Conservation (phyloP, 2,888 invertebrate species). For the Dynastes tityus region DNA sequence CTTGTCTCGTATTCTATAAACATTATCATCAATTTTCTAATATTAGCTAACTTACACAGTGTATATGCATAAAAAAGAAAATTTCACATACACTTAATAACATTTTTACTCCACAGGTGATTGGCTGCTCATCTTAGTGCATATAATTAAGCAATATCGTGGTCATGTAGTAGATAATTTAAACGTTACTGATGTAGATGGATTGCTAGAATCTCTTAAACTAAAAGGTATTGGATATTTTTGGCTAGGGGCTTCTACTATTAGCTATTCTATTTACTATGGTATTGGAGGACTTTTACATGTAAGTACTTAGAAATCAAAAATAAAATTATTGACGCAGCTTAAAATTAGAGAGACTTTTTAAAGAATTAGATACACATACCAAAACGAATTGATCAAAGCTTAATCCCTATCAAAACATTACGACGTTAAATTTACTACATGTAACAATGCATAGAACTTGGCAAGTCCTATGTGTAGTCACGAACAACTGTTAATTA, state of each 20-base stretch:
- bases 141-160: conserved; percentile 74
- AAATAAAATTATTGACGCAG: background rate
- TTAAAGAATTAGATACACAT: too few relatives aligned
- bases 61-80: too few relatives aligned
- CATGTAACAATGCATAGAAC: conserved; percentile 6
- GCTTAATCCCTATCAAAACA: conserved; percentile 4
- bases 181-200: conserved; percentile 63
- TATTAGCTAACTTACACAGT: too few relatives aligned
- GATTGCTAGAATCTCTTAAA: conserved; percentile 71
- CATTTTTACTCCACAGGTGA: conserved; percentile 72
- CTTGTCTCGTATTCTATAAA: background rate
- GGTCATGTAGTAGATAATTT: conserved; percentile 55
- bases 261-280: conserved; percentile 77
- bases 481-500: conserved; percentile 14
- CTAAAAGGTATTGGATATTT: conserved; percentile 72
- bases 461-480: conserved; percentile 12
- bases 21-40: too few relatives aligned
- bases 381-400: background rate
- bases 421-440: background rate
- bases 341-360: background rate
- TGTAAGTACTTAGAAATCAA: conserved; percentile 70
- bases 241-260: conserved; percentile 71
- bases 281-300: conserved; percentile 79
- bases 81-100: too few relatives aligned
- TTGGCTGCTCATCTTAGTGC: conserved; percentile 78